Conservation (phyloP, 1,140 invertebrate genomes). For the Bilobella aurantiaca region DNA sequence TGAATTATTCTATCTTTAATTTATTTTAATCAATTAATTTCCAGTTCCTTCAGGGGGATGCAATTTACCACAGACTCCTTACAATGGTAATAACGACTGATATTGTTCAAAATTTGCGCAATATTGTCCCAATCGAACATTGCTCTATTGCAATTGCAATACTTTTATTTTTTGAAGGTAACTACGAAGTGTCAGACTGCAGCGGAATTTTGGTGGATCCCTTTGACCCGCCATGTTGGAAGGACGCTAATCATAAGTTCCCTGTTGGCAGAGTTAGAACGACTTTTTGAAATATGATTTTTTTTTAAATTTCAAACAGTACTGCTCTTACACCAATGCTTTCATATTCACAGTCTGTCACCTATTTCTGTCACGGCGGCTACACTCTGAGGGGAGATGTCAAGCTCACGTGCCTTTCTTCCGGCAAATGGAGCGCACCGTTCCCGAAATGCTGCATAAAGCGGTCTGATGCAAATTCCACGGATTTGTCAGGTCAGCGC, state of each 20-base stretch:
- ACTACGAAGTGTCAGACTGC: conserved; percentile 22
- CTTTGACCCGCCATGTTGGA: conserved; percentile 25
- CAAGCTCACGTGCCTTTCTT: conserved; percentile 1
- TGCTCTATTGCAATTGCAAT: too few relatives aligned
- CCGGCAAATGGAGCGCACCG: conserved; percentile 19
- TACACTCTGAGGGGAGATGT: conserved; percentile 12
- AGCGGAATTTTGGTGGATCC: conserved; percentile 18
- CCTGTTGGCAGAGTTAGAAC: conserved; percentile 20
- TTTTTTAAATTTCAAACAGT: background rate
- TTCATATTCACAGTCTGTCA: conserved; percentile 10
- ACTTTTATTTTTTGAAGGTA: too few relatives aligned
- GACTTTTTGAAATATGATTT: background rate
- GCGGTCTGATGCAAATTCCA: background rate
- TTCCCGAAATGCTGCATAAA: conserved; percentile 24
- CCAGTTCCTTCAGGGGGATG: conserved; percentile 1
- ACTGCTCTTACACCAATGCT: background rate
- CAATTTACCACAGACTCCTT: conserved; percentile 15
- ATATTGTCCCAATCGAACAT: too few relatives aligned
- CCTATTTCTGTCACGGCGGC: conserved; percentile 14
- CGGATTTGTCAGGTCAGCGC: background rate
- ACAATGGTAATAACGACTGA: conserved; percentile 27
- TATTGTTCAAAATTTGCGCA: too few relatives aligned
- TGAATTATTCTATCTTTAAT: too few relatives aligned
- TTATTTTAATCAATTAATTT: background rate
- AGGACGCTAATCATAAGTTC: conserved; percentile 16